A percentile compares a stretch with the other conserved stretches of the same genome.
Conservation (phyloP, 2,888 invertebrate species). For the Cordilura impudica region DNA sequence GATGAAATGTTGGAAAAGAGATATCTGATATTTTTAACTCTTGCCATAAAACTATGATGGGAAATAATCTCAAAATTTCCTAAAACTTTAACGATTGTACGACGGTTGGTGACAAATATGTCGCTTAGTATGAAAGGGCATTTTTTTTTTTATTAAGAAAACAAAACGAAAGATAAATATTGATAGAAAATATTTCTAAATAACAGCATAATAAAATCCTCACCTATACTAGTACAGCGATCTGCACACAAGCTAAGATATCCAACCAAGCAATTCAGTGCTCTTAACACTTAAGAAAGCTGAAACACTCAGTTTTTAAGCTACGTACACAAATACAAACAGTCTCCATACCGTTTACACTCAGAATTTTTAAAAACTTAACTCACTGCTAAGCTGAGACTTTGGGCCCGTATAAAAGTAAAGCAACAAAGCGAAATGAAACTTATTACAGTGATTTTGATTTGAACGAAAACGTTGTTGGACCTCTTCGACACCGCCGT, state of each 20-base stretch:
- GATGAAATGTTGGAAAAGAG: not conserved
- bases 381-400: slow-evolving; percentile 62
- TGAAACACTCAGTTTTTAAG: not conserved
- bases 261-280: not conserved
- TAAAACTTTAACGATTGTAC: not conserved
- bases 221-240: not conserved
- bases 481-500: slow-evolving; percentile 46
- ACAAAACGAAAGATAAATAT: slow-evolving; percentile 4
- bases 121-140: not conserved
- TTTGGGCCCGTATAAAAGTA: slow-evolving; percentile 75
- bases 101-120: not conserved
- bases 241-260: not conserved
- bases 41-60: too few relatives aligned
- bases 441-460: slow-evolving; percentile 78
- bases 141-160: not conserved
- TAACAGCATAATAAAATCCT: slow-evolving; percentile 12
- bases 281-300: not conserved
- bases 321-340: not conserved
- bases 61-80: not conserved
- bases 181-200: not conserved
- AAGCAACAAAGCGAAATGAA: slow-evolving; percentile 74
- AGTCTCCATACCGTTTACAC: slow-evolving; percentile 49
- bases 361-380: slow-evolving; percentile 65
- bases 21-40: not conserved
- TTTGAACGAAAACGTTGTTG: slow-evolving; percentile 74